Percentiles rank a stretch among this genome's conserved stretches.
phyloP scores from a whole-genome alignment of 2,797 vertebrate genomes.

The Malurus leucopterus region DNA sequence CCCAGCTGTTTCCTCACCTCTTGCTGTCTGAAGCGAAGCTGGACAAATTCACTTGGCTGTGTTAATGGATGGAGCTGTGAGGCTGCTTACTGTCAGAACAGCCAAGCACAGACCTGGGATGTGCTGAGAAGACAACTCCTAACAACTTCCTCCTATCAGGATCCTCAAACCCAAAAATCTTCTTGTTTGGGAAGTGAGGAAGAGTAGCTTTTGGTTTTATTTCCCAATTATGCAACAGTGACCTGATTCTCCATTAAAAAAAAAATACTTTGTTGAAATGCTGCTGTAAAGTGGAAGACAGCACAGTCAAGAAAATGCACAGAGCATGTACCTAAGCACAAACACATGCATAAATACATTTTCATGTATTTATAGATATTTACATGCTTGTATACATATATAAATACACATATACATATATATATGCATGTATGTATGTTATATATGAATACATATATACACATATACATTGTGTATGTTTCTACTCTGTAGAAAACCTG shows the following conservation, averaged over 20 bases:
- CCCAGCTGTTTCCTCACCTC: neutral
- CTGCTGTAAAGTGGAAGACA: neutral
- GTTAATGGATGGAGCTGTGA: fast-evolving
- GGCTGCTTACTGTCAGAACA: neutral
- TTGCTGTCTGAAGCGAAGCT: neutral
- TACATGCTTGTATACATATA: fast-evolving
- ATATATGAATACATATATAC: too few relatives aligned
- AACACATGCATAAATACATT: neutral
- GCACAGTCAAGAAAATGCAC: neutral
- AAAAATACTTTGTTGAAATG: neutral
- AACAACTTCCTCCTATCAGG: neutral
- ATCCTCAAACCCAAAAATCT: neutral
- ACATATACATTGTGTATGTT: neutral
- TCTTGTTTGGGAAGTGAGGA: neutral
- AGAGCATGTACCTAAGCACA: neutral
- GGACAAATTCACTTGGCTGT: neutral
- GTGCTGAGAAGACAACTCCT: neutral
- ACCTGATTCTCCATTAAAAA: neutral
- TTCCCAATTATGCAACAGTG: neutral
- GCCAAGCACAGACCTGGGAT: neutral
- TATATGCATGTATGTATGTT: neutral
- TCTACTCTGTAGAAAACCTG: neutral
- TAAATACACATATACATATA: too few relatives aligned
- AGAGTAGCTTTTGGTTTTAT: neutral
- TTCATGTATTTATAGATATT: neutral